A percentile compares a stretch with the other conserved stretches of the same genome.
These are phyloP conservation scores for Sebastes diploproa DNA, from an alignment of 2,797 vertebrate species.

Conservation along the genomic window DNA sequence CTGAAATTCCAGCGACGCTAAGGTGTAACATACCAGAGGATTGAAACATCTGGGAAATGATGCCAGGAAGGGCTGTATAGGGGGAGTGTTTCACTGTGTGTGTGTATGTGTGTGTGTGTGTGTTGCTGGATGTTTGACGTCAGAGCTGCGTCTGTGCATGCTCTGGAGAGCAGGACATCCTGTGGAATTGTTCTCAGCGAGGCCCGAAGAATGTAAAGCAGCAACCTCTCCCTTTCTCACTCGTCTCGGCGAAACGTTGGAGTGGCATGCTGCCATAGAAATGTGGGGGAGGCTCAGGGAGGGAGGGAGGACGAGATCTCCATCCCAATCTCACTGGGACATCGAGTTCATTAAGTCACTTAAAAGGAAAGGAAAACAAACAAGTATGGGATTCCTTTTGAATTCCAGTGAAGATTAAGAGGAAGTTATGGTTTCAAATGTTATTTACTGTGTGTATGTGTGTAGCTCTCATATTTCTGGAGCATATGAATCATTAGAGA, in stretches of 20 bases:
- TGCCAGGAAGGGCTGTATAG: conserved; percentile 37
- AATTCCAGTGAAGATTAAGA: not conserved
- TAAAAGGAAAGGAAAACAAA: not conserved
- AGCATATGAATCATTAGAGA: not conserved
- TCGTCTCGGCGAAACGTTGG: conserved; percentile 4
- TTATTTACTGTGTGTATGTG: not conserved
- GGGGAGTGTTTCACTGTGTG: not conserved
- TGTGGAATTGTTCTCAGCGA: conserved; percentile 67
- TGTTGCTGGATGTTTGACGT: conserved; percentile 60
- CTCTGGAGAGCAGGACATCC: conserved; percentile 75
- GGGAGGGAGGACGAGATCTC: not conserved
- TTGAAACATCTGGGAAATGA: conserved; percentile 53
- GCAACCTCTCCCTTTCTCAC: conserved; percentile 33
- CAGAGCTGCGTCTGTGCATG: conserved; percentile 68
- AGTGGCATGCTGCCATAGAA: not conserved
- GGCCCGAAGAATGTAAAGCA: conserved; percentile 65
- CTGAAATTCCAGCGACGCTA: conserved; percentile 9
- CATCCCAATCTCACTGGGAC: not conserved
- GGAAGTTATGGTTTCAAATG: not conserved
- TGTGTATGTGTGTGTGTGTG: not conserved
- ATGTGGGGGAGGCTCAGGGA: not conserved
- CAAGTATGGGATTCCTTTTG: not conserved
- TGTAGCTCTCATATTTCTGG: not conserved
- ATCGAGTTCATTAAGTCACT: not conserved
- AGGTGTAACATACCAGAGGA: conserved; percentile 50